phyloP scores from a whole-genome alignment of 2,797 vertebrate genomes.

The Forpus xanthops region DNA sequence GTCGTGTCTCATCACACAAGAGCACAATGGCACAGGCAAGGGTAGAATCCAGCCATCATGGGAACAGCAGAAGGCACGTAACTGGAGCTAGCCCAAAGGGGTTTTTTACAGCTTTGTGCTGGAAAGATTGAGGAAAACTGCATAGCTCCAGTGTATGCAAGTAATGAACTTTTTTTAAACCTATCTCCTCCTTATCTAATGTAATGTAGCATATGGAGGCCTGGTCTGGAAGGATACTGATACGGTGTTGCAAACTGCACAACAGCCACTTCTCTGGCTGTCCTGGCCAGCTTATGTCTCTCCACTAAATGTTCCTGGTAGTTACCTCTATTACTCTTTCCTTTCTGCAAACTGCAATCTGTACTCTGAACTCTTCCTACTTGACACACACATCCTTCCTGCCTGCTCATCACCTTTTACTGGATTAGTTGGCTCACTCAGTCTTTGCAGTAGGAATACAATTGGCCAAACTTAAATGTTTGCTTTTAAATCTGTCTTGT shows the following conservation, averaged over 20 bases:
- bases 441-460: not conserved
- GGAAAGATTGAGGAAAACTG: not conserved
- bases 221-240: not conserved
- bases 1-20: not conserved
- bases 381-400: not conserved
- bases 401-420: not conserved
- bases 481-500: not conserved
- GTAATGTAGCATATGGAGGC: not conserved
- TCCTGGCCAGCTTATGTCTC: not conserved
- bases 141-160: not conserved
- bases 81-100: not conserved
- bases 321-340: not conserved
- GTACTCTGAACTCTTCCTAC: not conserved
- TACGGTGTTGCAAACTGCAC: not conserved
- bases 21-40: not conserved
- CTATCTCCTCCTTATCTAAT: not conserved
- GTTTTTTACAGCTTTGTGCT: not conserved
- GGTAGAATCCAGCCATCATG: not conserved
- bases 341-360: not conserved
- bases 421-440: not conserved
- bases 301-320: not conserved
- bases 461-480: not conserved
- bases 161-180: not conserved
- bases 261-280: not conserved
- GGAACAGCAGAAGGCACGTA: not conserved